Percentiles rank a stretch among this genome's conserved stretches.
Conservation (phyloP, 2,888 invertebrate genomes). For the Rhagophthalmus giganteus region DNA sequence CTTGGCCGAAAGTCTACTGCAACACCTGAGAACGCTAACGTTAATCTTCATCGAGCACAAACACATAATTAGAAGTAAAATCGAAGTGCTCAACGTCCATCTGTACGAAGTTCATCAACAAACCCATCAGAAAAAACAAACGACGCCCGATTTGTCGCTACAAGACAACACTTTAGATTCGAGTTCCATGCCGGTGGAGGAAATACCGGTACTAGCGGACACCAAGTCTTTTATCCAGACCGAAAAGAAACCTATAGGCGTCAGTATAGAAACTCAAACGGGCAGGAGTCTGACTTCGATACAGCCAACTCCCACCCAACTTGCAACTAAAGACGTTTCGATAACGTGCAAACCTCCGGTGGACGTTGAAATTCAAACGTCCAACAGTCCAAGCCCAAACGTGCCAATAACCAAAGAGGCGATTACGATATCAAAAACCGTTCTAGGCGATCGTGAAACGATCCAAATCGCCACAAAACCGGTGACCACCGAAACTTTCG, state of each 20-base stretch:
- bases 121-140: too few species aligned
- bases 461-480: conserved; percentile 72
- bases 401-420: conserved; percentile 62
- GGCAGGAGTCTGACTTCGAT: conserved; percentile 61
- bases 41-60: conserved; percentile 65
- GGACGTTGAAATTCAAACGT: conserved; percentile 64
- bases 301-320: conserved; percentile 40
- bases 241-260: conserved; percentile 39
- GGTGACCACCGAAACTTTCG: conserved; percentile 58
- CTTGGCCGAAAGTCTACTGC: conserved; percentile 57
- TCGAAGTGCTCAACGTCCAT: conserved; percentile 59
- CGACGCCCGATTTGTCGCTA: conserved; percentile 54
- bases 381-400: conserved; percentile 46
- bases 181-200: conserved; percentile 72
- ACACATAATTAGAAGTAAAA: conserved; percentile 58
- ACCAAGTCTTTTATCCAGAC: conserved; percentile 37
- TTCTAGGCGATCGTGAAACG: conserved; percentile 68
- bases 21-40: conserved; percentile 62
- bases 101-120: conserved; percentile 51
- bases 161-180: conserved; percentile 70
- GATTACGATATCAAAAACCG: conserved; percentile 67
- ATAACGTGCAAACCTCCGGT: conserved; percentile 60
- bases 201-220: conserved; percentile 52
- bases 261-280: conserved; percentile 68
- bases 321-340: conserved; percentile 58